These are phyloP conservation scores for Drosophila pegasa DNA, from an alignment of 2,888 invertebrate genomes.

Conservation along the genomic window DNA sequence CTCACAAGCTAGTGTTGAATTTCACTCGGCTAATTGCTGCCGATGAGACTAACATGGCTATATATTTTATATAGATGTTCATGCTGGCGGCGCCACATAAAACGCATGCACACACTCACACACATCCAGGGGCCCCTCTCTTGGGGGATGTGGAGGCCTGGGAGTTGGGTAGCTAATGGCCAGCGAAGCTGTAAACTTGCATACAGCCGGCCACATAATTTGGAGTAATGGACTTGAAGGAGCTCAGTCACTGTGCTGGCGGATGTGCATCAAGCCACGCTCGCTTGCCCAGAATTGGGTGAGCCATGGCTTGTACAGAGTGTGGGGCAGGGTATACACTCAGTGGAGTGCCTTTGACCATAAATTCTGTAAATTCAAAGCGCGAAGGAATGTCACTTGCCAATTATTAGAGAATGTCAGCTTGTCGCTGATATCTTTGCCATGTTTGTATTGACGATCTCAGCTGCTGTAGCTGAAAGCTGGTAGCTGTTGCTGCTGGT, in stretches of 20 bases:
- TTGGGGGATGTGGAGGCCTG: slow-evolving; percentile 21
- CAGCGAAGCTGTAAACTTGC: slow-evolving; percentile 62
- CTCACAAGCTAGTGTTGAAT: slow-evolving; percentile 72
- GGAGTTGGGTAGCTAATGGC: slow-evolving; percentile 36
- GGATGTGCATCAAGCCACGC: slow-evolving; percentile 53
- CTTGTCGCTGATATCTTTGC: slow-evolving; percentile 79
- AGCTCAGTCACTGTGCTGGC: slow-evolving; percentile 28
- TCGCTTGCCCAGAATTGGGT: slow-evolving; percentile 49
- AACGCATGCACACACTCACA: slow-evolving; percentile 34
- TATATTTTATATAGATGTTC: slow-evolving; percentile 51
- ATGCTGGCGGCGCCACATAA: slow-evolving; percentile 66
- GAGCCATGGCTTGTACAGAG: slow-evolving; percentile 15
- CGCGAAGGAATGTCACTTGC: slow-evolving; percentile 79
- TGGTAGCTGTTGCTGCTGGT: slow-evolving; percentile 28
- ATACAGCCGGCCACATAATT: slow-evolving; percentile 59
- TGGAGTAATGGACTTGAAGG: slow-evolving; percentile 58
- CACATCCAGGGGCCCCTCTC: slow-evolving; percentile 10
- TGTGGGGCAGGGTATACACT: slow-evolving; percentile 19
- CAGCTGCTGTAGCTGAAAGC: slow-evolving; percentile 40
- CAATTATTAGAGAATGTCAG: slow-evolving; percentile 79
- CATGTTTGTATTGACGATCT: slow-evolving; percentile 79
- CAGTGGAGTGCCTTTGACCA: slow-evolving; percentile 69
- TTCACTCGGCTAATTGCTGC: slow-evolving; percentile 73
- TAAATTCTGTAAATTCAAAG: slow-evolving; percentile 79
- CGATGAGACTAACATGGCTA: slow-evolving; percentile 68